Evolutionary conservation across 35 echinoderm and acorn worm genomes (phyloP).

Genomic region (Apostichopus japonicus): DNA sequence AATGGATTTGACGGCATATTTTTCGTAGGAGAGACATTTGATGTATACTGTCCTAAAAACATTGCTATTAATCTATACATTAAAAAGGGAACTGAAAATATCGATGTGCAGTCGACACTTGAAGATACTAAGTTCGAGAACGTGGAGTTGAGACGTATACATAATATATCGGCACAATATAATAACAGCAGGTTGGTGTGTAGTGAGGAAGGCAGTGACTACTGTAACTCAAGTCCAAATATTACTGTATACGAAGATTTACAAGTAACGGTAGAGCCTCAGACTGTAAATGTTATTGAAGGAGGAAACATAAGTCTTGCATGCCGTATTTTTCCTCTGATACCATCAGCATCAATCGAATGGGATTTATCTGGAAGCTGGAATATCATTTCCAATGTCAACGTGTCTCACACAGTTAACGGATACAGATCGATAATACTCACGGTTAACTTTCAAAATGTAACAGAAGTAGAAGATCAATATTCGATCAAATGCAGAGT

Average conservation of each 20-base stretch:
- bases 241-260: slow-evolving; percentile 3
- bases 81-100: neutral
- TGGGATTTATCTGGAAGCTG: neutral
- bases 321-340: neutral
- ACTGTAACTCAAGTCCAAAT: neutral
- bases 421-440: neutral
- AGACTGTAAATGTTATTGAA: neutral
- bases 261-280: neutral
- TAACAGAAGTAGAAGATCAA: neutral
- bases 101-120: too few relatives aligned
- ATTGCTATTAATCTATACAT: neutral
- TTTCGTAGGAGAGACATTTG: neutral
- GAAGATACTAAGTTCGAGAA: too few relatives aligned
- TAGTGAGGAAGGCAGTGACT: neutral
- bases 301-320: neutral
- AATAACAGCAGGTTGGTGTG: slow-evolving; percentile 7
- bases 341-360: neutral
- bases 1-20: neutral
- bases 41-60: neutral
- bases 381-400: neutral
- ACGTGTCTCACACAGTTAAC: neutral
- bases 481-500: neutral
- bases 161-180: neutral
- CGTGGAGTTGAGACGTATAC: neutral
- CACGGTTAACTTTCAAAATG: neutral